These are phyloP conservation scores for Eclectus roratus DNA, from an alignment of 2,113 vertebrate genomes.

Conservation along the genomic window DNA sequence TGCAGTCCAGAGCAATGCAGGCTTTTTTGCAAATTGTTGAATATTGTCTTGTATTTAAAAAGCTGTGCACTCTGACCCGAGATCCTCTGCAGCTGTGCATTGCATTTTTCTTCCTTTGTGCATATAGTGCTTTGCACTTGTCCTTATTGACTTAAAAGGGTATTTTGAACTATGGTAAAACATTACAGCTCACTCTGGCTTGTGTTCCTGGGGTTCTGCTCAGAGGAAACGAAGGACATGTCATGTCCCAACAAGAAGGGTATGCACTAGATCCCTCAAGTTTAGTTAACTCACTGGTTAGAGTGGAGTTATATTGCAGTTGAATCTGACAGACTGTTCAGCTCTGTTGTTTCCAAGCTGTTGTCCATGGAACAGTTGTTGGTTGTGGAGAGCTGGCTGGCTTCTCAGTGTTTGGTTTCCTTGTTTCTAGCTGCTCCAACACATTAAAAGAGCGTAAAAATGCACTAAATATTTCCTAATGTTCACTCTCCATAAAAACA, in stretches of 20 bases:
- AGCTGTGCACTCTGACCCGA: background rate
- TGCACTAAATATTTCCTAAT: constrained; percentile 40
- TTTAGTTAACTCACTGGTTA: background rate
- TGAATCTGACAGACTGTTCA: background rate
- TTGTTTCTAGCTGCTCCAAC: constrained; percentile 42
- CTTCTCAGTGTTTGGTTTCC: background rate
- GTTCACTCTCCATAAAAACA: constrained; percentile 16
- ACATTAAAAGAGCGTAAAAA: constrained; percentile 15
- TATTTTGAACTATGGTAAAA: background rate
- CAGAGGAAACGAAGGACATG: fast-evolving
- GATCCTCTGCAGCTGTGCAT: background rate
- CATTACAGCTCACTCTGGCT: background rate
- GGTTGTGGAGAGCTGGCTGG: constrained; percentile 33
- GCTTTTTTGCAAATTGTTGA: background rate
- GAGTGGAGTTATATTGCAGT: fast-evolving
- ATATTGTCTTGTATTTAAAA: background rate
- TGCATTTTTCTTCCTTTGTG: background rate
- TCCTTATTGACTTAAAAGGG: background rate
- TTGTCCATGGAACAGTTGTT: constrained; percentile 24
- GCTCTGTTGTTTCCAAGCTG: background rate
- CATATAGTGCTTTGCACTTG: background rate
- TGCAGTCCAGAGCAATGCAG: background rate
- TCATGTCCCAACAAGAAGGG: background rate
- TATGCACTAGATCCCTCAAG: background rate
- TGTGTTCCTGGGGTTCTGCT: background rate